Base-by-base conservation (phyloP, 2,888 invertebrate species). In the Lycocerus yunnanus region DNA sequence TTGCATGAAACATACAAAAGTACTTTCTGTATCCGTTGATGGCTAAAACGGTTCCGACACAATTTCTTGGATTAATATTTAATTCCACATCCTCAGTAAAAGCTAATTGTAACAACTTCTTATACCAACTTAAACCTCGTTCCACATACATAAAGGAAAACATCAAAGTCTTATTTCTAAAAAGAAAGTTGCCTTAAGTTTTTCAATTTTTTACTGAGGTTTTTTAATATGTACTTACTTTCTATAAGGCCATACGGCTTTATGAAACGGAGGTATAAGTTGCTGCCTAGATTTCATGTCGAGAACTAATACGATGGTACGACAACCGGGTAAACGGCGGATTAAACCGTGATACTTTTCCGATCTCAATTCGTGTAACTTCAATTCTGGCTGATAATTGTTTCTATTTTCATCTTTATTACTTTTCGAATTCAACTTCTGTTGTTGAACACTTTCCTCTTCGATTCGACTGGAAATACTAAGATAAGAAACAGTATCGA, bases 1-100 rank as follows among this genome's bases (percentile, higher is more conserved):
- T 97, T 73, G 97, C 97, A 89, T 99, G 99, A 89, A 98, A 99
- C 90, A 99, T 97, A 87, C 97, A 98, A 89, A 97, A 99, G 90
- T 99, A 98, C 88, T 97, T 97, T 78, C 98, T 91, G 88, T 97
- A 96, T 18, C 99, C 98, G 88, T 99, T 99, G 78, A 99, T 89
- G 1, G 98, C 95, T 66, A 99, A 89, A 74, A 99, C 98, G 4
- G 97, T 97, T 71, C 99, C 99, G 61, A 98, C 94, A 86, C 98
- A 98, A 89, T 99, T 98, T 81, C 97, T 92, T 16, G 97, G 96
- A 89, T 98, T 99, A 76, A 99, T 97, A 78, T 93, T 93, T 79
- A 97, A 89, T 83, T 94, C 94, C 77, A 93, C 90, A 61, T 93
- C 92, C 82, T 95, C 95, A 71, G 95, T 93, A 75, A 97, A 90